Evolutionary conservation across 2,113 vertebrate species (phyloP), one percentile per base, ranked within the genome.

Genomic region (Orthonyx spaldingii): DNA sequence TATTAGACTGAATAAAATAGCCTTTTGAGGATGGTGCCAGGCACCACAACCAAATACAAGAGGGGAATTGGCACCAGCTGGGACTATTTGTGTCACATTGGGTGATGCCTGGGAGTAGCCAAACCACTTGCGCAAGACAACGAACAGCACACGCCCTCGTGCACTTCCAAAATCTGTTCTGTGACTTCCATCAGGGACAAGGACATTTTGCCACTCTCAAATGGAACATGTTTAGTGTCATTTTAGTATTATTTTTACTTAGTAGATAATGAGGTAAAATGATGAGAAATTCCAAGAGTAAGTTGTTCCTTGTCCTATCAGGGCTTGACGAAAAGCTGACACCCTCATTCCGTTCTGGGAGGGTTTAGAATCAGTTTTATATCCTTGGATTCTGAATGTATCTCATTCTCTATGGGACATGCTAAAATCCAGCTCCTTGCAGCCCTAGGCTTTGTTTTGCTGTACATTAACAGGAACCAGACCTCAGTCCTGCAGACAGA

Each of bases 361-460:
- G 47, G 28, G 17, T 75, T 83, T 80, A 59, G 83, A 59, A 63
- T 85, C 18, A 18, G 30, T 91, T 85, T 91, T 82, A 30, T 72
- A 84, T 74, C 78, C 68, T 66, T 74, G 55, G 42, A 77, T 84
- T 47, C 79, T 37, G 27, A 35, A 27, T 33, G 23, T 28, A 39
- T 65, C 71, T 86, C 52, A 7, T 50, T 80, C 56, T 78, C 69
- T 68, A 11, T 7, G 63, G 84, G 82, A 60, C 42, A 71, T 7
- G 37, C 89, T 84, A 70, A 84, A 86, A 86, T 47, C 33, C 72
- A 90, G 4, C 63, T 78, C 16, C 75, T 63, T 68, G 55, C 60
- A 92, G 79, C 85, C 82, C 37, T 66, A 23, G 85, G 87, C 52
- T 74, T 95, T 84, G 52, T 77, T 92, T 80, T 74, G 71, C 56